These are phyloP conservation scores for Stichopus horrens DNA, from an alignment of 53 echinoderm and acorn worm genomes.

Conservation along the genomic window DNA sequence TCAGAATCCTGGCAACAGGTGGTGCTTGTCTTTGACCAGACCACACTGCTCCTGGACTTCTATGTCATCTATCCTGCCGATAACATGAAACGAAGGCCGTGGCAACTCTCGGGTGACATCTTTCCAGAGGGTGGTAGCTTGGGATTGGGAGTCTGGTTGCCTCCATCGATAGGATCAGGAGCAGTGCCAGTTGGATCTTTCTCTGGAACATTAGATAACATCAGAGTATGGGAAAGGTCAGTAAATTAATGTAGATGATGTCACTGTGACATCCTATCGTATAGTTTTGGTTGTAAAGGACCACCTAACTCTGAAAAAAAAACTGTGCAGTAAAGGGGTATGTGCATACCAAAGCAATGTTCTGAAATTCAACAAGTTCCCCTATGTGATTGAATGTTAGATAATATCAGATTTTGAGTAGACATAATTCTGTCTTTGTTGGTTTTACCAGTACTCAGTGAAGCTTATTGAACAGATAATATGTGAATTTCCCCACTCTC, in stretches of 20 bases:
- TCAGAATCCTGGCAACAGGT: conserved; percentile 71
- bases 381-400: too few species aligned
- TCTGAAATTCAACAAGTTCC: too few species aligned
- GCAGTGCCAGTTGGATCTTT: conserved; percentile 59
- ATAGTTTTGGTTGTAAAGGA: too few species aligned
- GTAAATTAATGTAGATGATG: background rate
- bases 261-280: too few species aligned
- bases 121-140: conserved; percentile 63
- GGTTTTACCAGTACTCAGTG: too few species aligned
- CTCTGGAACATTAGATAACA: conserved; percentile 79
- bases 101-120: conserved; percentile 56
- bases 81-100: conserved; percentile 52
- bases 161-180: conserved; percentile 67
- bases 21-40: conserved; percentile 68
- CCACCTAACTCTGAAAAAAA: too few species aligned
- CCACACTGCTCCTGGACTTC: conserved; percentile 55
- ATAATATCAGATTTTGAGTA: too few species aligned
- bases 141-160: conserved; percentile 77
- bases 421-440: too few species aligned
- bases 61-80: conserved; percentile 65
- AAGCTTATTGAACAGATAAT: too few species aligned
- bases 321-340: too few species aligned
- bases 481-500: too few species aligned
- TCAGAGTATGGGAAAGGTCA: conserved; percentile 86
- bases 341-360: too few species aligned